Evolutionary conservation across 2,113 vertebrate genomes (phyloP).

Genomic region (Anseranas semipalmata): DNA sequence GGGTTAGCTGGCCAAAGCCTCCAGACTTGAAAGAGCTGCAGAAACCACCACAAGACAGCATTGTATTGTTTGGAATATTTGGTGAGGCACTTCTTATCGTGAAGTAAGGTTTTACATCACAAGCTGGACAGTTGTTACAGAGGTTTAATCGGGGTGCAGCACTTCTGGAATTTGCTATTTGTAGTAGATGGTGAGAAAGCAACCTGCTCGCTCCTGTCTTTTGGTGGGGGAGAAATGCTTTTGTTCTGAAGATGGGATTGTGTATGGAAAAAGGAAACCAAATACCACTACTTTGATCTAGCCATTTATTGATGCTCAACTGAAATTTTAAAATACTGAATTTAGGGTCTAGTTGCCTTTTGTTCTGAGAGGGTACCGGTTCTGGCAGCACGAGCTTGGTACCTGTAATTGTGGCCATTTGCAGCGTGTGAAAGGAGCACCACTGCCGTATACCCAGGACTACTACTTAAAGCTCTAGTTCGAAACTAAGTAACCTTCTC

Average conservation of each 20-base stretch:
- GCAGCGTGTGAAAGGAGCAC: rapidly evolving
- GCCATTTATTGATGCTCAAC: background rate
- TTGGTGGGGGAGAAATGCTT: background rate
- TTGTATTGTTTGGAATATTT: rapidly evolving
- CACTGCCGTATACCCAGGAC: rapidly evolving
- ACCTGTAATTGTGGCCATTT: background rate
- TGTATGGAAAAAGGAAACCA: too few species aligned
- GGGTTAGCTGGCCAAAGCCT: background rate
- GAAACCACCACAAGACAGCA: background rate
- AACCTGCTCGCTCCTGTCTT: background rate
- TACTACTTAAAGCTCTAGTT: background rate
- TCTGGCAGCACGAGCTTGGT: background rate
- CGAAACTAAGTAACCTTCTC: too few species aligned
- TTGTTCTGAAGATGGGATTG: background rate
- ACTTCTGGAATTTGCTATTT: background rate
- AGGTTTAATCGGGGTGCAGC: background rate
- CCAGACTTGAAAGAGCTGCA: rapidly evolving
- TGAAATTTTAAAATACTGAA: background rate
- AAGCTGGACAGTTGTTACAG: background rate
- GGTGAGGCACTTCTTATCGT: background rate
- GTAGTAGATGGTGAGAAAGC: too few species aligned
- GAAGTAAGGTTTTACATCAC: rapidly evolving
- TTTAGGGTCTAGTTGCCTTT: background rate
- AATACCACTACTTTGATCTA: too few species aligned
- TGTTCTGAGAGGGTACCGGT: rapidly evolving